These are phyloP conservation scores for Cephalotes varians DNA, from an alignment of 2,888 invertebrate genomes.

Conservation along the genomic window DNA sequence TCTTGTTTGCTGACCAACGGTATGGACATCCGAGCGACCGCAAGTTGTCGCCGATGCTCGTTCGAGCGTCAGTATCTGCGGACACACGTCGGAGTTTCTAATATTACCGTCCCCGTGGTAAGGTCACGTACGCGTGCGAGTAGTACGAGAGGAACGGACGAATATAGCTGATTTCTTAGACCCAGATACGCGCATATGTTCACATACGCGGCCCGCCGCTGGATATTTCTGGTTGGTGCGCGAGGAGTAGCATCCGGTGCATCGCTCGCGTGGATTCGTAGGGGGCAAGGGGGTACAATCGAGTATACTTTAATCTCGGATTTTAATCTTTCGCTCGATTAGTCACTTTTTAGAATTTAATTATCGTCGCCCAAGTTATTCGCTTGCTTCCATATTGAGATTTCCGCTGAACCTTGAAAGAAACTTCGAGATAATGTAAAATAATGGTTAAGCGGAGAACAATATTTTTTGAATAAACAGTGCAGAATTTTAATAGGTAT, in stretches of 20 bases:
- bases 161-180: slow-evolving; percentile 61
- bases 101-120: slow-evolving; percentile 56
- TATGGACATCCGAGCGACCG: slow-evolving; percentile 21
- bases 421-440: background rate
- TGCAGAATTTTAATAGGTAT: background rate
- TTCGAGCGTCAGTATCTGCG: slow-evolving; percentile 24
- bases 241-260: slow-evolving; percentile 42
- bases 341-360: background rate
- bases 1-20: background rate
- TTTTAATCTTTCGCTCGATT: slow-evolving; percentile 8
- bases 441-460: background rate
- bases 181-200: slow-evolving; percentile 57
- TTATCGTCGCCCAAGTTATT: background rate
- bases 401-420: background rate
- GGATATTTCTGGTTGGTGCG: slow-evolving; percentile 55
- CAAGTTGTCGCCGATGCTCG: slow-evolving; percentile 20
- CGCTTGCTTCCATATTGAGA: background rate
- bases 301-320: background rate
- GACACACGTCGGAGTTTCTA: slow-evolving; percentile 46
- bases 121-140: slow-evolving; percentile 52
- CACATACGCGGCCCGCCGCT: slow-evolving; percentile 33
- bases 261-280: slow-evolving; percentile 17
- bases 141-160: slow-evolving; percentile 51
- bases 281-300: background rate
- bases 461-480: background rate